phyloP scores from a whole-genome alignment of 1,140 invertebrate species.

The Tyrophagus putrescentiae region DNA sequence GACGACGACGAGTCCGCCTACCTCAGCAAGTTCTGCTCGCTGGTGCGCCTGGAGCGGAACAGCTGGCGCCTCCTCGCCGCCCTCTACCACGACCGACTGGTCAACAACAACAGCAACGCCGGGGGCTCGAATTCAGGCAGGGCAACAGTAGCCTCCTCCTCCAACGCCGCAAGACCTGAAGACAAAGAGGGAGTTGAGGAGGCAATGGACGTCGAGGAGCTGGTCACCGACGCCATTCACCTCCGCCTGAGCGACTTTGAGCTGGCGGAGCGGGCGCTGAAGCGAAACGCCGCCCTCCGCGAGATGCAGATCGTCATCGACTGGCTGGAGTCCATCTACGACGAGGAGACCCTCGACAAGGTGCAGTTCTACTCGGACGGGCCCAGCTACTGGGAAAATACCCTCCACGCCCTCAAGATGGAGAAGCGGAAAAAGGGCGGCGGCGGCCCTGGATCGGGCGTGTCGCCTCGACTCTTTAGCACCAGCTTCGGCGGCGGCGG shows the following conservation, averaged over 20 bases:
- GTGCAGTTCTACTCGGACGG: conserved; percentile 45
- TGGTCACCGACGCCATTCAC: conserved; percentile 36
- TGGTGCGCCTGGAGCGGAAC: conserved; percentile 50
- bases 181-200: conserved; percentile 27
- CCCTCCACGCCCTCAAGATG: conserved; percentile 20
- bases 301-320: conserved; percentile 70
- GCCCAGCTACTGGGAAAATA: conserved; percentile 23
- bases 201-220: conserved; percentile 36
- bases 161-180: too few relatives aligned
- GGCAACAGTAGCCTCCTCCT: too few relatives aligned
- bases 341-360: conserved; percentile 39
- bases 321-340: conserved; percentile 72
- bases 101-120: conserved; percentile 20
- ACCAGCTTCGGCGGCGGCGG: too few relatives aligned
- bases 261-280: conserved; percentile 44
- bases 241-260: conserved; percentile 44
- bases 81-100: conserved; percentile 57
- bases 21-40: background rate
- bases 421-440: background rate
- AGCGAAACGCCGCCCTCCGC: conserved; percentile 48
- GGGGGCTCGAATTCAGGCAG: background rate
- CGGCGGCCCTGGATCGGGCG: too few relatives aligned
- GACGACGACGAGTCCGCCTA: background rate
- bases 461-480: too few relatives aligned
- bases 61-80: conserved; percentile 68